Base-by-base conservation (phyloP, 1,140 invertebrate genomes). In the Drosophila sechellia region DNA sequence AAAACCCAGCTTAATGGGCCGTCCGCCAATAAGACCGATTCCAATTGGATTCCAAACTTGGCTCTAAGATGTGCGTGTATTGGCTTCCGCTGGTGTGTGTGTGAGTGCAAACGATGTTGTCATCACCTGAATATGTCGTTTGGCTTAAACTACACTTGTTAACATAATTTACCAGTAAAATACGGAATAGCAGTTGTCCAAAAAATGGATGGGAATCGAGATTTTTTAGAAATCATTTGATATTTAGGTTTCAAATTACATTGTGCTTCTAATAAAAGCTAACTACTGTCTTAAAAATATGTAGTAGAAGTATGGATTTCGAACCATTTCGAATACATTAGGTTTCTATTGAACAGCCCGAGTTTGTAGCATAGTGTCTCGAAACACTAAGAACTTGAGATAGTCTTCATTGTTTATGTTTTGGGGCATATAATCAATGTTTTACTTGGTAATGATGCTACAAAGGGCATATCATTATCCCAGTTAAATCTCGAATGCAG, bases 41-140 rank as follows among this genome's bases (percentile, higher is more conserved):
- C 79, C 74, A 60, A 75, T 86, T 75, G 54, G 59, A 75, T 55
- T 54, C 61, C 46, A 46, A 65, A 49, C 61, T 53, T 68, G 50
- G 64, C 53, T 69, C 46, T 48, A 66, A 83, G 75, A 61, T 43
- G 39, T 56, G 57, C 11, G 58, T 77, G 6, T 76, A 37, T 65
- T 76, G 59, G 52, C 27, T 48, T 70, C 46, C 71, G 55, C 40
- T 27, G 42, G 39, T 58, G 6, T 56, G 17, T 2, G 43, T 64
- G 58, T 65, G 55, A 25, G 46, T 63, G 64, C 54, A 48, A 22
- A n/a, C 58, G 80, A 89, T 90, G 84, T 84, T 89, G 85, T 89
- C 84, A 89, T 90, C 84, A 70, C 48, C 58, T 17, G 69, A 90
- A 84, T 74, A 87, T 80, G 63, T 79, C 54, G 55, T 45, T 61